Evolutionary conservation across 2,797 vertebrate species (phyloP), one percentile per base, ranked within the genome.

Genomic region (Protosalanx chinensis): DNA sequence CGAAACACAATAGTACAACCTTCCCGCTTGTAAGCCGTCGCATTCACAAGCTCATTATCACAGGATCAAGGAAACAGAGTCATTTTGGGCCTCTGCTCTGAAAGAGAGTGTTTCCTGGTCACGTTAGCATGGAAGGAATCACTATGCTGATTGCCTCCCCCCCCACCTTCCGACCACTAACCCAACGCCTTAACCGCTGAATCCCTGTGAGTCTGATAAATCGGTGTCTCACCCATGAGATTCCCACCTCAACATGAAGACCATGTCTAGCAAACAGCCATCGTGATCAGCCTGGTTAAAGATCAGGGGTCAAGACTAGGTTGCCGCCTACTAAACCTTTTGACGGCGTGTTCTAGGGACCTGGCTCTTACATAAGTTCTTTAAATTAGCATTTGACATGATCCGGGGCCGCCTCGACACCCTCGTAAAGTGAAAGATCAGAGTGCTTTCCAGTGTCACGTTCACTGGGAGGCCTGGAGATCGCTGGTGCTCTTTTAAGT

Each of bases 61-160:
- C 66, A 18, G 79, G 82, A 85, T 89, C 79, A 86, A 80, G 77
- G 79, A 64, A 67, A 77, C 76, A 65, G 66, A 64, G 77, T 84
- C 68, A 77, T 79, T 81, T 77, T 62, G 74, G 33, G 67, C 70
- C 58, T 74, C 67, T 46, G 72, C 79, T 80, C 72, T 81, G 65
- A 81, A 81, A 68, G 69, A 20, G 59, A 78, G 23, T 53, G 69
- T 71, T 72, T 63, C 30, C 64, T 75, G 23, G 10, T 37, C 37
- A 77, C 6, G 23, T 30, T 18, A 33, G 29, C 20, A 70, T 77
- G 64, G 53, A 76, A 12, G 37, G 6, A 72, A 78, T 77, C 73
- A 83, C 6, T 1, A n/a, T n/a, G n/a, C n/a, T n/a, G n/a, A n/a
- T n/a, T n/a, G n/a, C n/a, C n/a, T n/a, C n/a, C n/a, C n/a, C n/a